These are phyloP conservation scores for Palaemon carinicauda DNA, from an alignment of 1,140 invertebrate species.

Conservation along the genomic window DNA sequence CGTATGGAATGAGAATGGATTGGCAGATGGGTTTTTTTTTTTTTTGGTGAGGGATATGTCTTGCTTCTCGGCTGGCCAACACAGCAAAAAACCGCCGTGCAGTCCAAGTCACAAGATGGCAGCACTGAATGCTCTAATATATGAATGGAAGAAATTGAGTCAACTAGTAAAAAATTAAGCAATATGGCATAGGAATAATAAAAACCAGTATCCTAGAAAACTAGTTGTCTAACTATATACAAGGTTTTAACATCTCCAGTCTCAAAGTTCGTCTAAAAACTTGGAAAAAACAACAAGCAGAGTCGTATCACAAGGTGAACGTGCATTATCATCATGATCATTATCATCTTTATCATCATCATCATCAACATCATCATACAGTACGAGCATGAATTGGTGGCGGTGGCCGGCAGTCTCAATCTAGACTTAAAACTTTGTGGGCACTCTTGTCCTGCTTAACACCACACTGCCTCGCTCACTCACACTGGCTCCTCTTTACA, in stretches of 20 bases:
- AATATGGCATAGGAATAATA: constrained; percentile 57
- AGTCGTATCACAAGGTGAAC: constrained; percentile 53
- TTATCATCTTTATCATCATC: neutral
- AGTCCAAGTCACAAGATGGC: constrained; percentile 51
- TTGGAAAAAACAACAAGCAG: constrained; percentile 58
- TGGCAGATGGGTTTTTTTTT: too few relatives aligned
- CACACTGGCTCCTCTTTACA: constrained; percentile 12
- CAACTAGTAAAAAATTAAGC: constrained; percentile 56
- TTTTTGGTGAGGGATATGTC: constrained; percentile 44
- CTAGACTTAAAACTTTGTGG: neutral
- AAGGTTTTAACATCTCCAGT: constrained; percentile 56
- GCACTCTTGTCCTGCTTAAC: constrained; percentile 1
- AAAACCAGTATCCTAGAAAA: constrained; percentile 58
- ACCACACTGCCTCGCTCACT: constrained; percentile 37
- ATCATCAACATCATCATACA: neutral
- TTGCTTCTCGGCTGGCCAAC: constrained; percentile 48
- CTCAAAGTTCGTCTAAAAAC: constrained; percentile 56
- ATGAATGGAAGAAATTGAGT: constrained; percentile 55
- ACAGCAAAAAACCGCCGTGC: constrained; percentile 46
- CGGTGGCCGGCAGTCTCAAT: neutral
- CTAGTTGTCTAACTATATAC: constrained; percentile 57
- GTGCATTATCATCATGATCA: constrained; percentile 18
- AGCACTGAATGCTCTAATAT: constrained; percentile 54
- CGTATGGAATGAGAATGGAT: too few relatives aligned
- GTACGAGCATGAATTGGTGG: neutral